Conservation (phyloP, 2,888 invertebrate genomes). For the Metopia argyrocephala region DNA sequence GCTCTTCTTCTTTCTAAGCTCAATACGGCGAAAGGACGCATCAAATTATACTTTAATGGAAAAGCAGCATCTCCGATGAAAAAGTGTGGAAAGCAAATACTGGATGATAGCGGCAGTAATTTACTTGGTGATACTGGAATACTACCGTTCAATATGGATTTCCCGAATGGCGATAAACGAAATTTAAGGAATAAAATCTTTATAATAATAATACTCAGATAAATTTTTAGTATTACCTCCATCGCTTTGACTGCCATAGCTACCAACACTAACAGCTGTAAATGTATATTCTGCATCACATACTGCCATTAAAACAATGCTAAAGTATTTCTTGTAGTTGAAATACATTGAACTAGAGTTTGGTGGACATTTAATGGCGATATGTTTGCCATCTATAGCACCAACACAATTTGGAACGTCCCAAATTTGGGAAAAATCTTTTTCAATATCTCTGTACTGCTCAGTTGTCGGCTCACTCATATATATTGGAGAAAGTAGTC, state of each 20-base stretch:
- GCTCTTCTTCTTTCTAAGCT: not conserved
- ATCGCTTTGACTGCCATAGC: conserved; percentile 23
- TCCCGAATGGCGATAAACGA: not conserved
- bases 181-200: too few species aligned
- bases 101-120: not conserved
- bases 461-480: conserved; percentile 21
- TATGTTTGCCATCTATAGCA: conserved; percentile 37
- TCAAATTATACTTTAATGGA: not conserved
- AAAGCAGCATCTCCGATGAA: conserved; percentile 8
- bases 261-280: conserved; percentile 13
- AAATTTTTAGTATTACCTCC: conserved; percentile 13
- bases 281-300: conserved; percentile 35
- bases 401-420: conserved; percentile 48
- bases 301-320: conserved; percentile 25
- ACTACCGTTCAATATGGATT: not conserved
- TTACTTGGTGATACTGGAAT: not conserved
- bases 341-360: conserved; percentile 55
- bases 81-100: not conserved
- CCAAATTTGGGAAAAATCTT: conserved; percentile 47
- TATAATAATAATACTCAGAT: not conserved
- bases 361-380: conserved; percentile 46
- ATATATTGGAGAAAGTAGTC: conserved; percentile 16
- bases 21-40: conserved; percentile 9
- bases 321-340: conserved; percentile 52
- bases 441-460: conserved; percentile 45